Base-by-base conservation (phyloP, 1,140 invertebrate genomes). In the Drosophila rufa region DNA sequence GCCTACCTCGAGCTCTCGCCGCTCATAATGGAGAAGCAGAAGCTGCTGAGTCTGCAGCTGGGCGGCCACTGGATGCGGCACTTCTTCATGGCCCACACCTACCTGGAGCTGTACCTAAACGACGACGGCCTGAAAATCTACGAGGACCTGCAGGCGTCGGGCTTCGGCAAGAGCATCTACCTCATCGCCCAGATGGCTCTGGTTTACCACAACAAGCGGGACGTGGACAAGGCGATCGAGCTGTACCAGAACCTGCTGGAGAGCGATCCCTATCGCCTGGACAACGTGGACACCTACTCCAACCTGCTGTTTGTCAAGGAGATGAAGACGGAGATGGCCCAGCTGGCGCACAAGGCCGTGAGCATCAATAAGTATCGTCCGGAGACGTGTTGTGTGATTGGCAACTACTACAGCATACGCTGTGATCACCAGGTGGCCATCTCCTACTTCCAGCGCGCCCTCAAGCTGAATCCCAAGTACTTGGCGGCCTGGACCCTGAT, bases 341-440 rank as follows among this genome's bases (percentile, higher is more conserved):
- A 97, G 93, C 94, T 99, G 66, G 99, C 99, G 8, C 98, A 99
- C 91, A 96, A 96, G 83, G 97, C 97, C 40, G 97, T 97, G 38
- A 96, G 97, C 91, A 98, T 99, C 75, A 98, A 99, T 93, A 99
- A 99, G 94, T 99, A 99, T 92, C 95, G 97, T 90, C 96, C 98
- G 14, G 98, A 99, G 94, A 99, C 99, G 1, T 99, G 99, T 93
- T 99, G 98, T 94, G 97, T 99, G 85, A 97, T 99, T 92, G 99
- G 97, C 55, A 99, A 99, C 94, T 99, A 99, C 93, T 99, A 99
- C 92, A 99, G 98, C 94, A 95, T 99, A 89, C 95, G 98, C 81
- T 95, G 96, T 61, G 98, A 99, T 93, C 99, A 99, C 94, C 97
- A 98, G 91, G 99, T 99, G 93, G 98, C 99, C 17, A 97, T 99